phyloP scores from a whole-genome alignment of 2,888 invertebrate genomes.

The Pseudococcus jackbeardsleyi region DNA sequence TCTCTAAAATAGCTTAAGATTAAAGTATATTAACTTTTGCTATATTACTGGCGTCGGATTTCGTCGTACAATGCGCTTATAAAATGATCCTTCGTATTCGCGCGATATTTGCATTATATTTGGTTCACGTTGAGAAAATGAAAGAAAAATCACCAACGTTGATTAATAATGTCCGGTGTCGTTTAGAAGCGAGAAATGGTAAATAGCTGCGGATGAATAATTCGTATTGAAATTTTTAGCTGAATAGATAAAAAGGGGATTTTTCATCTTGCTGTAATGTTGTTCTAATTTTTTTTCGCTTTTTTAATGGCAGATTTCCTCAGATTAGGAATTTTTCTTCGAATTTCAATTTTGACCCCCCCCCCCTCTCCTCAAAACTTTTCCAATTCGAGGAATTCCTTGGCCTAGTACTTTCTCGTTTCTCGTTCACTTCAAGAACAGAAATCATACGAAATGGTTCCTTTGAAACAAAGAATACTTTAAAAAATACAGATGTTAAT shows the following conservation, averaged over 20 bases:
- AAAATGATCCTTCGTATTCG: slow-evolving; percentile 27
- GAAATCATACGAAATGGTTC: neutral
- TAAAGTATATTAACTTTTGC: slow-evolving; percentile 54
- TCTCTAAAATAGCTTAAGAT: slow-evolving; percentile 51
- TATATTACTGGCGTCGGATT: slow-evolving; percentile 30
- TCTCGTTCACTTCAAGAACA: neutral
- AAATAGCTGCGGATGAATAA: neutral
- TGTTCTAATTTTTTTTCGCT: no score
- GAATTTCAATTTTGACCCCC: no score
- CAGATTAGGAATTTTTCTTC: no score
- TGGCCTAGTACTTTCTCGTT: neutral
- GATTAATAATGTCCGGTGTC: slow-evolving; percentile 10
- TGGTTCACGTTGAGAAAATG: neutral
- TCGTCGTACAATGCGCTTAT: slow-evolving; percentile 27
- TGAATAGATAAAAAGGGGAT: neutral
- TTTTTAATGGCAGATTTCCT: no score
- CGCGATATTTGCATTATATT: neutral
- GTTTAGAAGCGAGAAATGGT: neutral
- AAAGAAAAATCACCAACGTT: neutral
- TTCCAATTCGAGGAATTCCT: neutral
- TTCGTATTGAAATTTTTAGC: neutral
- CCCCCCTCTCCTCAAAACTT: neutral
- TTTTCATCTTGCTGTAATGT: neutral
- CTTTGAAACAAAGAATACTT: neutral
- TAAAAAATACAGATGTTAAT: neutral